phyloP scores from a whole-genome alignment of 2,797 vertebrate genomes.

The Dermochelys coriacea region DNA sequence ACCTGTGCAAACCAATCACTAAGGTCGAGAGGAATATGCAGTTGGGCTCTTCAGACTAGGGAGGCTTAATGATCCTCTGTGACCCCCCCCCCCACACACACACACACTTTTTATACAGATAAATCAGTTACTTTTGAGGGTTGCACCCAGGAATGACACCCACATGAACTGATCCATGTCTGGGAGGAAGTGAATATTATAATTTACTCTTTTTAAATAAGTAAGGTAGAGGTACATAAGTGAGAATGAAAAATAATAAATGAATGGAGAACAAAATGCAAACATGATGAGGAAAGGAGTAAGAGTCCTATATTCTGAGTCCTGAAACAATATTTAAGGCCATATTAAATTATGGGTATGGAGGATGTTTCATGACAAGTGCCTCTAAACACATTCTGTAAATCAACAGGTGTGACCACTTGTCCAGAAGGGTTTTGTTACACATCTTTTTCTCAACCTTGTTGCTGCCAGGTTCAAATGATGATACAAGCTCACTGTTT shows the following conservation, averaged over 20 bases:
- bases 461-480: not conserved
- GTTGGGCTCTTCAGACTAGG: not conserved
- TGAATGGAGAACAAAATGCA: accelerated
- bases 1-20: accelerated
- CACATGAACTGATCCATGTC: not conserved
- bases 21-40: not conserved
- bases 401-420: not conserved
- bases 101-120: not conserved
- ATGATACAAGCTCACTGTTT: not conserved
- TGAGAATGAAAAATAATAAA: not conserved
- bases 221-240: not conserved
- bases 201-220: conserved; percentile 7
- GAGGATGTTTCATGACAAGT: not conserved
- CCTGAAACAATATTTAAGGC: conserved; percentile 24
- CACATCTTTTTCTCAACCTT: not conserved
- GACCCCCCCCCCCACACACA: not conserved
- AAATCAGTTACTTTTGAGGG: not conserved
- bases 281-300: not conserved
- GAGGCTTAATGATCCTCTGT: not conserved
- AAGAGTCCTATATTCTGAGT: not conserved
- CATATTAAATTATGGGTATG: not conserved
- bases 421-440: not conserved
- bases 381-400: not conserved
- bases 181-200: not conserved
- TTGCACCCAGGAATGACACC: not conserved